phyloP scores from a whole-genome alignment of 2,113 vertebrate species.

The Laterallus jamaicensis region DNA sequence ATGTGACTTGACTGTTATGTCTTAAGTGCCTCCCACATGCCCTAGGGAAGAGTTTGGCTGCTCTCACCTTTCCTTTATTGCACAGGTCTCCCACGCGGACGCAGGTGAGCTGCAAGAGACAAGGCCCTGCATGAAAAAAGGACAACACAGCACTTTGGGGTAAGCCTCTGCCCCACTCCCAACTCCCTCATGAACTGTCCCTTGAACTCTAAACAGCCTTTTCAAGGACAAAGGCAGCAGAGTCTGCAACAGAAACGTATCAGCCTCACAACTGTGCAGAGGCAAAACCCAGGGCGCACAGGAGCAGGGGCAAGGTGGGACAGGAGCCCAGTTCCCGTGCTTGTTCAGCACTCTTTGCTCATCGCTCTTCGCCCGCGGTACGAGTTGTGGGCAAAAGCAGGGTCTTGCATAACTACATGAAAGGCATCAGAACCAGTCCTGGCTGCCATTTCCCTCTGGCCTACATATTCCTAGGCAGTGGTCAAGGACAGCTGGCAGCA shows the following conservation, averaged over 20 bases:
- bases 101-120: conserved; percentile 87
- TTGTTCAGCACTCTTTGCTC: neutral
- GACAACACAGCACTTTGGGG: neutral
- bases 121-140: neutral
- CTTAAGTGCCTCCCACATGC: neutral
- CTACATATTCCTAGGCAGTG: neutral
- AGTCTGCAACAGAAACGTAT: neutral
- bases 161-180: neutral
- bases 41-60: neutral
- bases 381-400: neutral
- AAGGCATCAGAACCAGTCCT: neutral
- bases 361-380: neutral
- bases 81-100: conserved; percentile 94
- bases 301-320: neutral
- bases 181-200: neutral
- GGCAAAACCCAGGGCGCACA: neutral
- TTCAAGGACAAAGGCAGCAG: neutral
- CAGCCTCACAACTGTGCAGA: neutral
- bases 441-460: neutral
- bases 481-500: neutral
- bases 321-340: neutral
- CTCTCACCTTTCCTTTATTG: conserved; percentile 92
- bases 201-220: neutral
- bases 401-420: neutral
- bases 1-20: neutral